Base-by-base conservation (phyloP, 2,888 invertebrate genomes). In the Diogma glabrata region DNA sequence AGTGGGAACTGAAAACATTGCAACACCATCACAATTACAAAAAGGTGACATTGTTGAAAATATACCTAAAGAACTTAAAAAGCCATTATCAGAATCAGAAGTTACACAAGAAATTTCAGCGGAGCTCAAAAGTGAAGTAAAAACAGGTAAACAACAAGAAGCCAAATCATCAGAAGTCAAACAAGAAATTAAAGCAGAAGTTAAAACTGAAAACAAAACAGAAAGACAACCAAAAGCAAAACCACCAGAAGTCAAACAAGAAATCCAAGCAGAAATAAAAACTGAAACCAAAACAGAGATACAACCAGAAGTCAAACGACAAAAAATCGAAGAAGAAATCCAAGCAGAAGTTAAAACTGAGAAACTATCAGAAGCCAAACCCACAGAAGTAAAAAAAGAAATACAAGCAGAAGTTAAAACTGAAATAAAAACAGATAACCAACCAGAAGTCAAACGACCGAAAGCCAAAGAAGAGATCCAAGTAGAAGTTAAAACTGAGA, bases 41-140 rank as follows among this genome's bases (percentile, higher is more conserved):
- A n/a, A n/a, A n/a, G n/a, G n/a, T n/a, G n/a, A n/a, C n/a, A n/a
- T n/a, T n/a, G n/a, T n/a, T n/a, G n/a, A n/a, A n/a, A n/a, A n/a
- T n/a, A n/a, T n/a, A 73, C 71, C 59, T n/a, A n/a, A 62, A 69
- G 28, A 70, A 72, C 65, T 58, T 63, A 28, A 63, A n/a, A 49
- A 57, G 43, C 4, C 14, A 22, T 14, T 6, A 23, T 20, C 36
- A 33, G 47, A 50, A 22, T 51, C 52, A 48, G 24, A 45, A 8
- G 46, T 55, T 26, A 50, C 48, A 40, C 49, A 53, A 8, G 47
- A 51, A 20, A 54, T 55, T 19, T 8, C 22, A 22, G 22, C 52
- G 58, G 61, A 59, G 55, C 58, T 20, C 19, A 60, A 59, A 52
- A 28, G 47, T 46, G 19, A 47, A 16, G 49, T 45, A 6, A 23